Conservation (phyloP, 2,113 vertebrate species). For the Corythornis vintsioides region DNA sequence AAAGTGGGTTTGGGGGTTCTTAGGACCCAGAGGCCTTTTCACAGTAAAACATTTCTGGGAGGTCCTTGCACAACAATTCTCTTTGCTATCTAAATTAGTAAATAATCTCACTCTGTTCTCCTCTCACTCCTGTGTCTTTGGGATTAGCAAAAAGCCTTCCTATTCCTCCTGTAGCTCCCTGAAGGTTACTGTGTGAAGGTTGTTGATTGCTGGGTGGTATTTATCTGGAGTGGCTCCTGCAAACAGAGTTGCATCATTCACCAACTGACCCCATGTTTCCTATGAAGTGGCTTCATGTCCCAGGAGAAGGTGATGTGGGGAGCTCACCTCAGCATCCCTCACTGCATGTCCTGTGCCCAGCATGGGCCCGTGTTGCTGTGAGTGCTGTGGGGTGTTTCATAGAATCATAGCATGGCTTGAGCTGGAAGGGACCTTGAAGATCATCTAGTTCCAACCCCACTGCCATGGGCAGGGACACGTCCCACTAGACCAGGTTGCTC, state of each 20-base stretch:
- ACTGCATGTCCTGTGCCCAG: rapidly evolving
- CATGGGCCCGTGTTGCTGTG: neutral
- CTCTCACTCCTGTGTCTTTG: neutral
- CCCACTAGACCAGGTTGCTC: too few species aligned
- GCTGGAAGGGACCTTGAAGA: too few species aligned
- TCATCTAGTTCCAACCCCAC: too few species aligned
- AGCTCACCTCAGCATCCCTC: neutral
- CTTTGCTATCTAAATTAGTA: neutral
- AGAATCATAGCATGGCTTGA: too few species aligned
- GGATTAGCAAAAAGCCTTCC: slow-evolving; percentile 74
- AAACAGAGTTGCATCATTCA: slow-evolving; percentile 66
- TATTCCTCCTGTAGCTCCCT: slow-evolving; percentile 58
- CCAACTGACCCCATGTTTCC: neutral
- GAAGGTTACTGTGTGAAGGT: slow-evolving; percentile 70
- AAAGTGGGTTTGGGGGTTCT: neutral
- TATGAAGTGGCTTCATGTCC: neutral
- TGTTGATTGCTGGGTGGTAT: slow-evolving; percentile 81
- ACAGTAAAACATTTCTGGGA: neutral
- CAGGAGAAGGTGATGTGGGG: neutral
- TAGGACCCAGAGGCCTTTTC: neutral
- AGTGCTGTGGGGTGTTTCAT: neutral
- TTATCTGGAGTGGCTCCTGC: slow-evolving; percentile 76
- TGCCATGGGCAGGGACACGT: too few species aligned
- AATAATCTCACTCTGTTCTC: neutral
- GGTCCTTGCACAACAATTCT: neutral